Conservation (phyloP, 2,113 vertebrate genomes). For the Peromyscus leucopus region DNA sequence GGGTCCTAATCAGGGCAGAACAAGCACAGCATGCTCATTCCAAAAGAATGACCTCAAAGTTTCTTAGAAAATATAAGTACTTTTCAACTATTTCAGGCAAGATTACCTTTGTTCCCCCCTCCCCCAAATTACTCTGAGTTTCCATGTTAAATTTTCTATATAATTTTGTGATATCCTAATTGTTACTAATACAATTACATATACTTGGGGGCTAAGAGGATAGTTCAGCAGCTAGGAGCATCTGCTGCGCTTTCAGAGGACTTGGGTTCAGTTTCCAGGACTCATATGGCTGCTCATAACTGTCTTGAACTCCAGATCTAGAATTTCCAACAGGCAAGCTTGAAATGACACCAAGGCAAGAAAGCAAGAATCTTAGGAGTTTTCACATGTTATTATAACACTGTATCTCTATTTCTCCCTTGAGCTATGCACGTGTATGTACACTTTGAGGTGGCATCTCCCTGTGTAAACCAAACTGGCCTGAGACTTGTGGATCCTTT, state of each 20-base stretch:
- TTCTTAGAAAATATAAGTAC: background rate
- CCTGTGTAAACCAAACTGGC: no score
- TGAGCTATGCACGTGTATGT: background rate
- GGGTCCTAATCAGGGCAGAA: no score
- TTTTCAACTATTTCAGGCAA: background rate
- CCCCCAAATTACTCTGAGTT: background rate
- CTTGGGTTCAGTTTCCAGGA: background rate
- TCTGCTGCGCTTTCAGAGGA: background rate
- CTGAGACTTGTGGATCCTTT: background rate
- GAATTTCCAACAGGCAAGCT: background rate
- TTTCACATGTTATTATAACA: background rate
- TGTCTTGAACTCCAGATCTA: background rate
- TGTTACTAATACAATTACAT: background rate
- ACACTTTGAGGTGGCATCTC: background rate
- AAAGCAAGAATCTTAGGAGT: slow-evolving; percentile 22
- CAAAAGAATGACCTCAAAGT: background rate
- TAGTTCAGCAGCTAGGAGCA: background rate
- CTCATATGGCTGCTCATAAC: background rate
- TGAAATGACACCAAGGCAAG: slow-evolving; percentile 23
- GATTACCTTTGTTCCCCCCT: background rate
- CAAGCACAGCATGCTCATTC: background rate
- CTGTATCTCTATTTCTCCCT: background rate
- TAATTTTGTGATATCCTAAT: background rate
- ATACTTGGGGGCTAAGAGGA: background rate
- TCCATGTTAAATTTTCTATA: background rate